Percentiles rank a stretch among this genome's conserved stretches.
Evolutionary conservation across 1,140 invertebrate genomes (phyloP).

Genomic region (Brachionus rotundiformis): DNA sequence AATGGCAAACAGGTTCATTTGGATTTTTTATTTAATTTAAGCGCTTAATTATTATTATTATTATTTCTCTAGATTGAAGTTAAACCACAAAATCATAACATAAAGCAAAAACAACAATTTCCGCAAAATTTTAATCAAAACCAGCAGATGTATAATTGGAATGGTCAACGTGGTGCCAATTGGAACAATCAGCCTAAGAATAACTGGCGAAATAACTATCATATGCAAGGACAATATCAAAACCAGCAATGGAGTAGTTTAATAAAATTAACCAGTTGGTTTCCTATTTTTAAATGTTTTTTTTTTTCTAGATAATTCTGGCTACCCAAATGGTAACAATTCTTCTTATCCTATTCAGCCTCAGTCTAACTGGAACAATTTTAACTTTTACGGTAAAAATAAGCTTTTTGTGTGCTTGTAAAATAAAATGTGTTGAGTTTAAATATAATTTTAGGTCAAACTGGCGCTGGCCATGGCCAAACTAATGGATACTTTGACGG

Average conservation of each 20-base stretch:
- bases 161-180: not conserved
- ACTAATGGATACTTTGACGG: not conserved
- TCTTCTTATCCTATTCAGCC: not conserved
- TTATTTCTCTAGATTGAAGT: not conserved
- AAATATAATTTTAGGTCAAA: not conserved
- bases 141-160: not conserved
- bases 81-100: not conserved
- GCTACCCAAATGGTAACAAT: not conserved
- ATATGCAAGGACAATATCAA: not conserved
- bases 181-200: not conserved
- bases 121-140: not conserved
- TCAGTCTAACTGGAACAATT: not conserved
- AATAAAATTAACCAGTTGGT: not conserved
- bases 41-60: too few relatives aligned
- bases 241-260: not conserved
- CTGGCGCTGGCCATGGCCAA: not conserved
- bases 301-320: not conserved
- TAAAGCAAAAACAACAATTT: not conserved
- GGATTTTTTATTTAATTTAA: too few relatives aligned
- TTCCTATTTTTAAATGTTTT: not conserved
- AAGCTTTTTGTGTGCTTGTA: not conserved
- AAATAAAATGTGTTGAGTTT: too few relatives aligned
- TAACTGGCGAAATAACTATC: not conserved
- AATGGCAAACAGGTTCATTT: too few relatives aligned
- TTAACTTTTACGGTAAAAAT: not conserved